Evolutionary conservation across 2,797 vertebrate species (phyloP).

Genomic region (Pitangus sulphuratus): DNA sequence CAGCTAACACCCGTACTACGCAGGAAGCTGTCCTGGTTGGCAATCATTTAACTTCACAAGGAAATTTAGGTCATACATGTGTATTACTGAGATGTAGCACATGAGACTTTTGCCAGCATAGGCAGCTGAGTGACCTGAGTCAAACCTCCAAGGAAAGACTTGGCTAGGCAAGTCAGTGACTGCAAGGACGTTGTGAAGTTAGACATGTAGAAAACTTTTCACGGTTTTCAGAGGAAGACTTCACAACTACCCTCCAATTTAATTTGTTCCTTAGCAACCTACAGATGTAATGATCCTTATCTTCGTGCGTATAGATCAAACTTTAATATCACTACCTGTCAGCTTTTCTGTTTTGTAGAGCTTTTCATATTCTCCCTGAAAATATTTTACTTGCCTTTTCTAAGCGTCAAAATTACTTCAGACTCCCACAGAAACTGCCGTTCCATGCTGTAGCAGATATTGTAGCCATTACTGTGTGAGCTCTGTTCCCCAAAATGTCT

Average conservation of each 20-base stretch:
- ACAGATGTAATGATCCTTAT: conserved; percentile 6
- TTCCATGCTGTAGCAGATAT: not conserved
- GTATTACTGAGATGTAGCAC: not conserved
- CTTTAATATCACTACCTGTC: conserved; percentile 29
- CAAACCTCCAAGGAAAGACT: not conserved
- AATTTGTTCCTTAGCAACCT: conserved; percentile 30
- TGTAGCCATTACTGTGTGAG: not conserved
- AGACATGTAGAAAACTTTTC: not conserved
- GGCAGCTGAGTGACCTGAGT: not conserved
- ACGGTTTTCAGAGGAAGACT: not conserved
- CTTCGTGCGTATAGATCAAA: not conserved
- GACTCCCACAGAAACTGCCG: not conserved
- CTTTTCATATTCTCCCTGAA: conserved; percentile 30
- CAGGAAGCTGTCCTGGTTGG: not conserved
- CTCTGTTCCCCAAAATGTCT: not conserved
- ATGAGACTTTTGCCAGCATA: not conserved
- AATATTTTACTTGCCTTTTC: not conserved
- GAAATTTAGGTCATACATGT: not conserved
- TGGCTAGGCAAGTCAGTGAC: not conserved
- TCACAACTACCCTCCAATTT: not conserved
- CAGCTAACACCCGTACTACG: not conserved
- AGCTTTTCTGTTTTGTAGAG: not conserved
- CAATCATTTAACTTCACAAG: not conserved
- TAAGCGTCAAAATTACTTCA: not conserved
- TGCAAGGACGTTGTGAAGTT: not conserved